phyloP scores from a whole-genome alignment of 2,113 vertebrate species.

The Megaptera novaeangliae region DNA sequence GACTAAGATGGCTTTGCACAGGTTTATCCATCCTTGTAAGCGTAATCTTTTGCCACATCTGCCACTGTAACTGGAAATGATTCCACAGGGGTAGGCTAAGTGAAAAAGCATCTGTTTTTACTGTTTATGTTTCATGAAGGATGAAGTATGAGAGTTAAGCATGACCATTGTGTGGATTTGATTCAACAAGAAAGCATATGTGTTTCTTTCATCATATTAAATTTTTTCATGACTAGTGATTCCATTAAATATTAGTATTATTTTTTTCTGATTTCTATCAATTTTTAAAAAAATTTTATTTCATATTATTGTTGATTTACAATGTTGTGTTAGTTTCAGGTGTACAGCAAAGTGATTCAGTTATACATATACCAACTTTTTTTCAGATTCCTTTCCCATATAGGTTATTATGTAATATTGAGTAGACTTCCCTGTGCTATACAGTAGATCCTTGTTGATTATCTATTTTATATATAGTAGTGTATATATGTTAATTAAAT shows the following conservation, averaged over 20 bases:
- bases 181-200: background rate
- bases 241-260: background rate
- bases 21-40: background rate
- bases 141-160: background rate
- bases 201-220: background rate
- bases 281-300: background rate
- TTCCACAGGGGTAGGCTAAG: accelerated
- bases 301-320: background rate
- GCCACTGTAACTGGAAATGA: background rate
- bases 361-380: background rate
- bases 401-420: background rate
- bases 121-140: background rate
- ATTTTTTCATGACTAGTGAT: background rate
- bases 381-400: background rate
- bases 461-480: background rate
- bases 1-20: background rate
- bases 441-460: background rate
- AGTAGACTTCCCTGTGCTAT: background rate
- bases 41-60: background rate
- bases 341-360: background rate
- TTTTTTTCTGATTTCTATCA: background rate
- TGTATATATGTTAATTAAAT: background rate
- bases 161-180: background rate
- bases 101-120: background rate
- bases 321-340: background rate